phyloP scores from a whole-genome alignment of 2,888 invertebrate species.

The Chrysodeixis includens region DNA sequence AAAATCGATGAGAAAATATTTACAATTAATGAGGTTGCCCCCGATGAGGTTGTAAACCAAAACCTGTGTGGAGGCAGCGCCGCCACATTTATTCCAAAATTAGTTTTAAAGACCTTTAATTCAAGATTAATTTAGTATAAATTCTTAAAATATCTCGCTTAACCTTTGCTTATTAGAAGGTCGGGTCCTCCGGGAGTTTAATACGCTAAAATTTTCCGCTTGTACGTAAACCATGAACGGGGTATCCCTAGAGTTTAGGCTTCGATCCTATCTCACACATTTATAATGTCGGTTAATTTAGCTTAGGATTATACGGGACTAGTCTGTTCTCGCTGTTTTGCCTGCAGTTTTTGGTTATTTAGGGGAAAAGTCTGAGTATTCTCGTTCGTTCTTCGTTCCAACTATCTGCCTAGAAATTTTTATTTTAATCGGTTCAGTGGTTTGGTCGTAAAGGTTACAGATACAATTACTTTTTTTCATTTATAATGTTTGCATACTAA shows the following conservation, averaged over 20 bases:
- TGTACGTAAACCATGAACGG: background rate
- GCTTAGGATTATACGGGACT: background rate
- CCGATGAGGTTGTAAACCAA: too few relatives aligned
- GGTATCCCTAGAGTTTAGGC: background rate
- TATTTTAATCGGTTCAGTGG: too few relatives aligned
- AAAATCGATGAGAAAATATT: too few relatives aligned
- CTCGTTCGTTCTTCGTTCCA: too few relatives aligned
- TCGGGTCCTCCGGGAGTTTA: conserved; percentile 8
- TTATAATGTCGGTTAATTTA: background rate
- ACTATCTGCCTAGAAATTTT: too few relatives aligned
- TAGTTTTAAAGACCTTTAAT: background rate
- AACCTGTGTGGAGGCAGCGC: too few relatives aligned
- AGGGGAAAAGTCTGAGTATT: too few relatives aligned
- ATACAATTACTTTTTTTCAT: too few relatives aligned
- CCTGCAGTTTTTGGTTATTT: background rate
- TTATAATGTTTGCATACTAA: too few relatives aligned
- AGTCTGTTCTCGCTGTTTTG: too few relatives aligned
- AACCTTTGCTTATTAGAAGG: conserved; percentile 4
- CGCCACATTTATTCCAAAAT: background rate
- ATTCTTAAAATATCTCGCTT: conserved; percentile 4
- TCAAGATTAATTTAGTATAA: background rate
- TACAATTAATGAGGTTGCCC: too few relatives aligned
- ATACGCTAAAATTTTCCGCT: conserved; percentile 7
- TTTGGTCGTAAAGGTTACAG: too few relatives aligned
- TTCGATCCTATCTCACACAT: conserved; percentile 3